Evolutionary conservation across 2,888 invertebrate species (phyloP), one percentile per base, ranked within the genome.

Genomic region (Cerastis leucographa): DNA sequence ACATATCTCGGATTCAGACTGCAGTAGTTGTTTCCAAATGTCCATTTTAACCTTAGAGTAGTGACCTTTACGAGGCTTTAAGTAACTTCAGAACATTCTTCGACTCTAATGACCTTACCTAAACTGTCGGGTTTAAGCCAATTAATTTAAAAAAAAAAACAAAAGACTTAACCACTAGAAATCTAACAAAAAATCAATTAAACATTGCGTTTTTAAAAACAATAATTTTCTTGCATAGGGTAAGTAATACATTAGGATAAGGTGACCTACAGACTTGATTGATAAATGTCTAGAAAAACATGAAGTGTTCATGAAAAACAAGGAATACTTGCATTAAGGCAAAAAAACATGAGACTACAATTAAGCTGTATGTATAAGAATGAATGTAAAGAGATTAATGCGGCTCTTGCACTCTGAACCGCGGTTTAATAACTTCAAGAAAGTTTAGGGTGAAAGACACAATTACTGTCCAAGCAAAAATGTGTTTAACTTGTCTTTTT

Each of bases 371-470:
- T 17, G 68, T 40, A n/a, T 25, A 71, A n/a, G 35, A 78, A 66
- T 49, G 42, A 65, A 71, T 51, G 65, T 51, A 29, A 65, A 46
- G 44, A 78, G 42, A 78, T 78, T 71, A 71, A 78, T 66, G 79
- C 65, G 72, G 51, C 22, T 72, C 44, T 79, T 61, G 72, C 59
- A 66, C 72, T 68, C 56, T 69, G 81, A 66, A 70, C 76, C 40
- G 19, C 59, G 25, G 74, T 74, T 70, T 81, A 69, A 54, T 82
- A 82, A 74, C 54, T 69, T n/a, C 46, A 78, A 62, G 69, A 82
- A 82, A 78, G 64, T 73, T 71, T 71, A 73, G 72, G 83, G 75
- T 73, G 64, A 83, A 76, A 84, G 62, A 84, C 71, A 72, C 61
- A 74, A 71, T 84, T 75, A 69, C 68, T 66, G 81, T 68, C 71